Base-by-base conservation (phyloP, 2,113 vertebrate genomes). In the Gallinago paraguaiae region DNA sequence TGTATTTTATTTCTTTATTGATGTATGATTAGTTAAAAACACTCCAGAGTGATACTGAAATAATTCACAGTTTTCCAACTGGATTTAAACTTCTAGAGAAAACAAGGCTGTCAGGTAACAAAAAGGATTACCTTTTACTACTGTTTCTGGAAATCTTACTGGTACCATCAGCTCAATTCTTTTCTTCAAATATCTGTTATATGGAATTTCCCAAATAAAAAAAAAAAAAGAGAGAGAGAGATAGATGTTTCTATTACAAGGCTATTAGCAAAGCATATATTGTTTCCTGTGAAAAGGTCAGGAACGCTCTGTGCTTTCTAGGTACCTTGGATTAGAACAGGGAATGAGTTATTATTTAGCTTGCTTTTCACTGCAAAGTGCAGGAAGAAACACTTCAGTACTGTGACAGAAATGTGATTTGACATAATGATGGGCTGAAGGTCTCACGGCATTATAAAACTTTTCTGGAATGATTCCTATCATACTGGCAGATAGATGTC, bases 381-480 rank as follows among this genome's bases (percentile, higher is more conserved):
- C 30, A 39, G 64, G 48, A 84, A 67, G 80, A 78, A 91, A 86
- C 57, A 84, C 46, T 68, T n/a, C 2, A 1, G 54, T 63, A 63
- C 75, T 95, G 92, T 84, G 69, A 75, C 46, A 91, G 60, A 81
- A 88, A 93, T 48, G 56, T n/a, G 69, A 60, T 95, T 84, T 76
- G 94, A 92, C 67, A 76, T 39, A 48, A 13, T 31, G 65, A 39
- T n/a, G 56, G 51, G 57, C 53, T 79, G 86, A 86, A 94, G 46
- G 80, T 89, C 65, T 84, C 0, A 5, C 79, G 46, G 88, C 67
- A 23, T 37, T 82, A 33, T 56, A 84, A 84, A 94, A 86, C 30
- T 86, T 84, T 31, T 3, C 56, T 75, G 88, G 80, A 88, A 82
- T 67, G 31, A 92, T 82, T 95, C 76, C 79, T 70, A 46, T 86